Conservation (phyloP, 2,888 invertebrate species). For the Apamea sordens region DNA sequence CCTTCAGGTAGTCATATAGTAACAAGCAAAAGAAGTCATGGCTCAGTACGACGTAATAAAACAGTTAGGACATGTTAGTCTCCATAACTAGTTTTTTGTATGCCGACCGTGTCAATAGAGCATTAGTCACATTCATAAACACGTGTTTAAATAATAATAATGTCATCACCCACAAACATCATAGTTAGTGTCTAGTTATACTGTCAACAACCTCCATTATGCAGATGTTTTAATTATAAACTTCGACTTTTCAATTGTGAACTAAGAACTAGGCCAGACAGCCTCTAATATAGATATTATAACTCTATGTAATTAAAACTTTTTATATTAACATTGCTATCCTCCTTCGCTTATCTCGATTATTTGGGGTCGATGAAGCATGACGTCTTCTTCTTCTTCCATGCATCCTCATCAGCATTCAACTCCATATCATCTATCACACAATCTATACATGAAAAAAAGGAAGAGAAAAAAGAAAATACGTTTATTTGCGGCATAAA, state of each 20-base stretch:
- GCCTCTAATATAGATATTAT: neutral
- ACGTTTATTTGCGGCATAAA: too few species aligned
- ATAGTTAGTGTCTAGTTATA: slow-evolving; percentile 24
- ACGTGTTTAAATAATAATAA: slow-evolving; percentile 50
- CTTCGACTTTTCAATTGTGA: slow-evolving; percentile 16
- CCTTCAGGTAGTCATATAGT: neutral
- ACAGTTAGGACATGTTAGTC: neutral
- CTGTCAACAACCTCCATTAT: slow-evolving; percentile 43
- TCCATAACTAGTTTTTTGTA: slow-evolving; percentile 3
- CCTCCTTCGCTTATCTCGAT: neutral
- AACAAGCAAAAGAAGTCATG: neutral
- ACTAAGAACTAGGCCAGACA: slow-evolving; percentile 4
- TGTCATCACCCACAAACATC: slow-evolving; percentile 41
- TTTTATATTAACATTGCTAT: neutral
- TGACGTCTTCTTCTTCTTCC: neutral
- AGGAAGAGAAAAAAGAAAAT: too few species aligned
- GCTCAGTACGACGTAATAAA: neutral
- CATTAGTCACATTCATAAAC: slow-evolving; percentile 36
- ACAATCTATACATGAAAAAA: neutral
- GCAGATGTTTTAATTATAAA: slow-evolving; percentile 22
- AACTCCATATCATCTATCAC: neutral
- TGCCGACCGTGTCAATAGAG: slow-evolving; percentile 12
- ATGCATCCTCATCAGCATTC: neutral
- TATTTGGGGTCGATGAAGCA: neutral
- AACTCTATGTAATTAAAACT: neutral